Evolutionary conservation across 2,797 vertebrate genomes (phyloP).

Genomic region (Hydrolagus colliei): DNA sequence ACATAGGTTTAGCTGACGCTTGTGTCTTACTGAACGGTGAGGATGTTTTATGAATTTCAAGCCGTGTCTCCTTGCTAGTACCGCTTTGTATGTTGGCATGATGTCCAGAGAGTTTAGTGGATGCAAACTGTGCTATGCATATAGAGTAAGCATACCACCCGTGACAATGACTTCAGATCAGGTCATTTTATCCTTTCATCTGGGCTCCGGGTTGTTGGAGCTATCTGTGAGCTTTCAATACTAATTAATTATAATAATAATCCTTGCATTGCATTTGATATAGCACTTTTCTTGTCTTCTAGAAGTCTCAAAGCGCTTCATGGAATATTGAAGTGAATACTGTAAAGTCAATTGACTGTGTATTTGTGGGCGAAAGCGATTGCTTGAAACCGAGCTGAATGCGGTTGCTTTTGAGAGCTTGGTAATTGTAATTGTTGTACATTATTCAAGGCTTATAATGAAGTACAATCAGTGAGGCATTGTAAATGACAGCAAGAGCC

Average conservation of each 20-base stretch:
- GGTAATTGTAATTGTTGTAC: neutral
- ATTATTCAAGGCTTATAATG: neutral
- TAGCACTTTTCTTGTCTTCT: no score
- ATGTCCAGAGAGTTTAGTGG: neutral
- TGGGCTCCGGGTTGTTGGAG: neutral
- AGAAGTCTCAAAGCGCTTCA: no score
- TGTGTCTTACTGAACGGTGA: neutral
- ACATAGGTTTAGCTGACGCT: neutral
- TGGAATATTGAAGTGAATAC: no score
- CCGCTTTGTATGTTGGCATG: neutral
- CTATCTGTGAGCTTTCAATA: neutral
- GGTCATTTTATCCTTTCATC: neutral
- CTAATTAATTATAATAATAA: no score
- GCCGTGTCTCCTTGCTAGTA: neutral
- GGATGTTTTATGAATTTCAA: neutral
- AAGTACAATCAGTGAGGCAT: neutral
- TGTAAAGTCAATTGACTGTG: no score
- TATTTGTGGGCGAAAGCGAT: neutral
- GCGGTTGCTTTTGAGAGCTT: neutral
- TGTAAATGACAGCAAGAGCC: neutral
- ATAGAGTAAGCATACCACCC: neutral
- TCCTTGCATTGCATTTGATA: no score
- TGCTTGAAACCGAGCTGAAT: conserved; percentile 4
- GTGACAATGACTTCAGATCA: neutral
- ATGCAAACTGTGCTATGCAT: neutral